Evolutionary conservation across 2,113 vertebrate species (phyloP).

Genomic region (Trichechus manatus): DNA sequence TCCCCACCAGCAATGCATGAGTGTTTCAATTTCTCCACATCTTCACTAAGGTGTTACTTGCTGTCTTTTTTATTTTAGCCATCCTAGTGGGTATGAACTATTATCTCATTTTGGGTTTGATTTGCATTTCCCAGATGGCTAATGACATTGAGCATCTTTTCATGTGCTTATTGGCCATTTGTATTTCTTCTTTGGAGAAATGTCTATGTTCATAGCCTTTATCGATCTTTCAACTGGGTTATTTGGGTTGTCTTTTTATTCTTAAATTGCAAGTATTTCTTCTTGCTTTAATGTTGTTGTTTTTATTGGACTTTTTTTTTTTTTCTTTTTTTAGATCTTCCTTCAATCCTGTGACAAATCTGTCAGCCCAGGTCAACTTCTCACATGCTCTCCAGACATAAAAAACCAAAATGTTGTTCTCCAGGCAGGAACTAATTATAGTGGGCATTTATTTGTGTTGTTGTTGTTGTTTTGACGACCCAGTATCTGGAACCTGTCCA

Average conservation of each 20-base stretch:
- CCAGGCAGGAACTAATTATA: background rate
- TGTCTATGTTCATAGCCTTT: background rate
- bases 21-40: too few relatives aligned
- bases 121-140: too few relatives aligned
- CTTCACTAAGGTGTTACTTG: too few relatives aligned
- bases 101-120: too few relatives aligned
- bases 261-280: background rate
- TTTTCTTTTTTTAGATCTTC: background rate
- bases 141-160: too few relatives aligned
- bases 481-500: background rate
- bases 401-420: background rate
- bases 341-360: slow-evolving; percentile 28
- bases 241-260: background rate
- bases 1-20: too few relatives aligned
- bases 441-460: background rate
- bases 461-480: background rate
- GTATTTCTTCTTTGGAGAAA: background rate
- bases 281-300: background rate
- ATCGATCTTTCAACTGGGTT: background rate
- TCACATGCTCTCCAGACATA: background rate
- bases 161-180: too few relatives aligned
- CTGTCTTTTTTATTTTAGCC: too few relatives aligned
- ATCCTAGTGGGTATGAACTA: too few relatives aligned
- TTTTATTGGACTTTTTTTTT: background rate
- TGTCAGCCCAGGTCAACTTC: background rate